Base-by-base conservation (phyloP, 2,888 invertebrate genomes). In the Clostera curtula region DNA sequence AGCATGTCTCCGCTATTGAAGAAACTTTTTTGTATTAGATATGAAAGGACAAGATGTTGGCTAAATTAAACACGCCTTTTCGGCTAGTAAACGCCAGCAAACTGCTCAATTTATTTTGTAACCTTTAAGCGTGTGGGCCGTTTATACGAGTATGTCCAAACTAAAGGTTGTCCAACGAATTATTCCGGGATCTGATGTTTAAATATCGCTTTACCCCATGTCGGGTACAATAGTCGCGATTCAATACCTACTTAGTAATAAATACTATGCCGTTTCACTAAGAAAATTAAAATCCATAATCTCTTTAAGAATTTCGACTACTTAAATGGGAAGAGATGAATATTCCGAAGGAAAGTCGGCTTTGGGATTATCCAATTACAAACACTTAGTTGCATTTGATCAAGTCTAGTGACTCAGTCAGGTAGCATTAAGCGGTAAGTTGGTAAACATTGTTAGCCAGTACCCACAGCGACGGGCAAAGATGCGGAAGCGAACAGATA, bases 401-500 rank as follows among this genome's bases (percentile, higher is more conserved):
- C 23, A 26, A 29, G 16, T 24, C 14, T 31, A 39, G 20, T 20
- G 27, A 40, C 31, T 36, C 24, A 29, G 22, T 25, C 27, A 33
- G 36, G 31, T 32, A 31, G 37, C 38, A 34, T 36, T 46, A 41
- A 49, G 45, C 36, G 32, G 36, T 36, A 40, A 50, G 50, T 41
- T 34, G 37, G 37, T 34, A 56, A 56, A 58, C 44, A 54, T 47
- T 40, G 37, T 29, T 27, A 40, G 34, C 26, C 37, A 44, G 36
- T 36, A 38, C 26, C 29, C 24, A 34, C 8, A 43, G 33, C n/a
- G 24, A 31, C 25, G 10, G 28, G 31, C 27, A 31, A 40, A 43
- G 51, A 49, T 36, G 49, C 47, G 54, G 49, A 55, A 56, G 44
- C 42, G 43, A 43, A 36, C 40, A 42, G 48, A 57, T 55, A 56